Base-by-base conservation (phyloP, 1,140 invertebrate genomes). In the Mesaphorura yosii region DNA sequence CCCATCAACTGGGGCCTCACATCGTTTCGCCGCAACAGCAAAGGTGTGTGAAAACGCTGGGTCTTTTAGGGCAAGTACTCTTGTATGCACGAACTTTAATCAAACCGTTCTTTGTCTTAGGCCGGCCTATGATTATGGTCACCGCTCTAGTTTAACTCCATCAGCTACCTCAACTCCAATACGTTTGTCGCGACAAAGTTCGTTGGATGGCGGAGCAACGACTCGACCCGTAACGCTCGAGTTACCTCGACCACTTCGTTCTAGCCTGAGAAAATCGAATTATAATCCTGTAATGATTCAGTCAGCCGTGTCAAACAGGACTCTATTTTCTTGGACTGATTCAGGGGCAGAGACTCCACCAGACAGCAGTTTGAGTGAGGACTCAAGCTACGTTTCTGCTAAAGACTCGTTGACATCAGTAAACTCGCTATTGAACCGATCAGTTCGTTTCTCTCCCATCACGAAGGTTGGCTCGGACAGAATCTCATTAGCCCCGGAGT, bases 301-400 rank as follows among this genome's bases (percentile, higher is more conserved):
- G n/a, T 42, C n/a, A 42, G n/a, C n/a, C n/a, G n/a, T n/a, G n/a
- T n/a, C n/a, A n/a, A n/a, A n/a, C n/a, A n/a, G n/a, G n/a, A n/a
- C n/a, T n/a, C n/a, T n/a, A n/a, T n/a, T n/a, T n/a, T n/a, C 84
- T 0, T 84, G 85, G 25, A 87, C 84, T 1, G 86, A 86, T 70
- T 81, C 83, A n/a, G 59, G 65, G n/a, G n/a, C n/a, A n/a, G n/a
- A n/a, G 37, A 88, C 86, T 2, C 84, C 86, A 0, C 84, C 85
- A 0, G 86, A 88, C 58, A 86, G 83, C 59, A 64, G 86, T 15
- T 83, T 84, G 0, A 86, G 84, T 59, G 86, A 88, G 47, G 85
- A 88, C 59, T 84, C 81, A 58, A 86, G 83, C 28, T 88, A 88
- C 65, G 77, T 86, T 31, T 88, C 85, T 1, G 84, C 86, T 2